A percentile compares a stretch with the other conserved stretches of the same genome.
These are phyloP conservation scores for Asbolus verrucosus DNA, from an alignment of 1,140 invertebrate genomes.

Conservation along the genomic window DNA sequence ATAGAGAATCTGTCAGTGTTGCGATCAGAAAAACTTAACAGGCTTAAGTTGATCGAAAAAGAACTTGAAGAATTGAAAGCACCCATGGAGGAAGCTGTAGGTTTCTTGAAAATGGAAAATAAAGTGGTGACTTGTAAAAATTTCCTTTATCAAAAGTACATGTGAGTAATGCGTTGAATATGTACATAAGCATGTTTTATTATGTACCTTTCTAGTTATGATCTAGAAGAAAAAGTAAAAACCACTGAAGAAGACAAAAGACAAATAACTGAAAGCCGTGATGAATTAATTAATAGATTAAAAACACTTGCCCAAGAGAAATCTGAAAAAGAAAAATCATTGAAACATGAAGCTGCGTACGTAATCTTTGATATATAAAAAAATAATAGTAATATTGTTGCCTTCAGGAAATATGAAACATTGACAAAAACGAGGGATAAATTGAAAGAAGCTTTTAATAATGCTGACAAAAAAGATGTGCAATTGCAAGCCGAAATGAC, in stretches of 20 bases:
- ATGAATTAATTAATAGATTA: slow-evolving; percentile 59
- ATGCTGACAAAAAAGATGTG: slow-evolving; percentile 72
- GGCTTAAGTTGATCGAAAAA: slow-evolving; percentile 89
- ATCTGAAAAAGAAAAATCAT: slow-evolving; percentile 53
- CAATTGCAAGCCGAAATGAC: slow-evolving; percentile 73
- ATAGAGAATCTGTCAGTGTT: slow-evolving; percentile 85
- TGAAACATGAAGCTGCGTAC: slow-evolving; percentile 56
- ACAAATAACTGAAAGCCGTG: slow-evolving; percentile 54
- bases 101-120: slow-evolving; percentile 86
- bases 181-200: no score
- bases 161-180: slow-evolving; percentile 66
- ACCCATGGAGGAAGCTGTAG: slow-evolving; percentile 88
- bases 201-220: slow-evolving; percentile 53
- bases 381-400: no score
- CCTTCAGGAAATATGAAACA: slow-evolving; percentile 69
- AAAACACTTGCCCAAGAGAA: slow-evolving; percentile 54
- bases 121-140: slow-evolving; percentile 76
- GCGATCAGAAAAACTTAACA: slow-evolving; percentile 88
- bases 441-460: slow-evolving; percentile 69
- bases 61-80: slow-evolving; percentile 89
- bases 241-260: slow-evolving; percentile 53
- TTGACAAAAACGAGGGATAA: slow-evolving; percentile 72
- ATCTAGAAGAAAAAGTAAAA: slow-evolving; percentile 54
- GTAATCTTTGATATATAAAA: no score
- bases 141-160: slow-evolving; percentile 76